Evolutionary conservation across 1,140 invertebrate species (phyloP), one percentile per base, ranked within the genome.

Genomic region (Cheumatopsyche charites): DNA sequence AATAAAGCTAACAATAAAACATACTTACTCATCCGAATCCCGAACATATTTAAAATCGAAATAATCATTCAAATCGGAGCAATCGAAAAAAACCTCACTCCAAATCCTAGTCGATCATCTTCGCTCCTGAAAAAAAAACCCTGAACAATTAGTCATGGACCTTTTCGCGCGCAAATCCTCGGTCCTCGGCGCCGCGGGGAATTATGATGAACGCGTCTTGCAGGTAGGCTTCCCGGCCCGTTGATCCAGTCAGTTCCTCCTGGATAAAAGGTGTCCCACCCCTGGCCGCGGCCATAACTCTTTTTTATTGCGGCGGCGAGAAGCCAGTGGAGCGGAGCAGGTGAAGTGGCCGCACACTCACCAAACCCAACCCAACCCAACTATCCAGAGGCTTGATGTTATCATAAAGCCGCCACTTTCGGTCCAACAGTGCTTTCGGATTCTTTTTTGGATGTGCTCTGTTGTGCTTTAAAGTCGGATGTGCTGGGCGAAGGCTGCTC

Each of bases 201-300:
- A 75, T 75, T 70, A 75, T 75, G 74, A 75, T 75, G 73, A 75
- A 75, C 74, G 74, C 52, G 43, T 41, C 25, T 55, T 9, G 71
- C 62, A 66, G 36, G 36, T 21, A 58, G 17, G 47, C 45, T 62
- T 12, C 69, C 29, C n/a, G n/a, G n/a, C n/a, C n/a, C 29, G 29
- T 36, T 75, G 74, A 75, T 75, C 74, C 69, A 55, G 21, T 55
- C n/a, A 61, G 43, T 47, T 12, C 13, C 43, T 47, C 2, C 55
- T 19, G 71, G 73, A 70, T 72, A 75, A 23, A 58, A 62, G 61
- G 70, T 62, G 70, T 75, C 71, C 71, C 69, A 73, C 73, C 67
- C 68, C 71, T 67, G 23, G 52, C 49, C 41, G n/a, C n/a, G n/a
- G 29, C 71, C 72, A 76, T 76, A 76, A 76, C 72, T 76, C 75